These are phyloP conservation scores for Catajapyx aquilonaris DNA, from an alignment of 1,140 invertebrate species.

Conservation along the genomic window DNA sequence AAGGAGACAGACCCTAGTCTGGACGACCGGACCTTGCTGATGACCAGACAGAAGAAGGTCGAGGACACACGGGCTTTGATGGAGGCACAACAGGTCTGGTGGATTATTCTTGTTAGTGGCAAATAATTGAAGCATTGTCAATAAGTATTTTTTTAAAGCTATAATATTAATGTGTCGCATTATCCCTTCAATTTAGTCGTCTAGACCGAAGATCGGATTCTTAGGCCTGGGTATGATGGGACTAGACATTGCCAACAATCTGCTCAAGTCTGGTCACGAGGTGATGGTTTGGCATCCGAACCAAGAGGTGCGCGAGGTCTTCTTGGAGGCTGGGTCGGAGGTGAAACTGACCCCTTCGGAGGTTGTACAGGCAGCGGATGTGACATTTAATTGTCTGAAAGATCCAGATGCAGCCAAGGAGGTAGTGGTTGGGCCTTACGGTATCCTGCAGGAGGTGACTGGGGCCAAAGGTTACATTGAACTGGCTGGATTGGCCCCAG, in stretches of 20 bases:
- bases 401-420: constrained; percentile 84
- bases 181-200: no score
- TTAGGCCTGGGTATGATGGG: constrained; percentile 37
- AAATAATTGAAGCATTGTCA: no score
- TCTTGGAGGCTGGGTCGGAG: constrained; percentile 48
- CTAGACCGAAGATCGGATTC: constrained; percentile 32
- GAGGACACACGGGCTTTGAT: no score
- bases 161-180: no score
- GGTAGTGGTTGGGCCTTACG: constrained; percentile 92
- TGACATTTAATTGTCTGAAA: constrained; percentile 85
- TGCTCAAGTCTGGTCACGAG: constrained; percentile 32
- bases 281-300: constrained; percentile 37
- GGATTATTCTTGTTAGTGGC: no score
- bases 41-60: no score
- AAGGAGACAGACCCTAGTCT: no score
- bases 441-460: constrained; percentile 62
- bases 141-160: no score
- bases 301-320: constrained; percentile 43
- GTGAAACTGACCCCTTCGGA: constrained; percentile 70
- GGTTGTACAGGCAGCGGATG: constrained; percentile 72
- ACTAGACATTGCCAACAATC: constrained; percentile 31
- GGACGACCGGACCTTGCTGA: no score
- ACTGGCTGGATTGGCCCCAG: constrained; percentile 86
- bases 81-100: no score
- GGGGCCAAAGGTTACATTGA: constrained; percentile 78